Conservation (phyloP, 2,113 vertebrate genomes). For the Hemibagrus wyckioides region DNA sequence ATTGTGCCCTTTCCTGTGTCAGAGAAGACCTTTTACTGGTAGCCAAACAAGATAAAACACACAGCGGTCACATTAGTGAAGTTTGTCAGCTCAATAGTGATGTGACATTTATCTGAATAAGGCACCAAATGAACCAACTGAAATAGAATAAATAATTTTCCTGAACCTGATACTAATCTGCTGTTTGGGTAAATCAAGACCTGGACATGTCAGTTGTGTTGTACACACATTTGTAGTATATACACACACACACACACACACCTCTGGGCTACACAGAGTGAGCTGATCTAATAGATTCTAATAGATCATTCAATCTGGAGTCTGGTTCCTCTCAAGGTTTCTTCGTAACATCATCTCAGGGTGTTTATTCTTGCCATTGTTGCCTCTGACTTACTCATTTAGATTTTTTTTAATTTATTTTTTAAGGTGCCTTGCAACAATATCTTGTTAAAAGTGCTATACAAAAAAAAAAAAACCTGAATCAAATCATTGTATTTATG, state of each 20-base stretch:
- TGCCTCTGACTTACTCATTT: no score
- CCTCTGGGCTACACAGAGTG: background rate
- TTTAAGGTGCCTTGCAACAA: no score
- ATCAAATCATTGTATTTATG: background rate
- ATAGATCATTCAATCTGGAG: background rate
- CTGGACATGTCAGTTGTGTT: background rate
- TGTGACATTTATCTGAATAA: conserved; percentile 41
- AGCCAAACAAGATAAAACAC: conserved; percentile 26
- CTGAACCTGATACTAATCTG: background rate
- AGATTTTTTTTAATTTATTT: no score
- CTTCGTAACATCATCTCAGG: no score
- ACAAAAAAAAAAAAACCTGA: no score
- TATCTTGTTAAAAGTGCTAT: no score
- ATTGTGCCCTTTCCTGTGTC: conserved; percentile 36
- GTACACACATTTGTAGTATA: background rate
- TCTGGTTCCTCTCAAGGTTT: no score
- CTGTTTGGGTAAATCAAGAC: background rate
- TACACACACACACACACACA: background rate
- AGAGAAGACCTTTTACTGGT: conserved; percentile 35
- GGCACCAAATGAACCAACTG: background rate
- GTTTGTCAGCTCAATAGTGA: background rate
- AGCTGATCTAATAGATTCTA: background rate
- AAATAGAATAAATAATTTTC: background rate
- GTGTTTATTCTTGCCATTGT: no score
- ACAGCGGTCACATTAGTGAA: background rate